phyloP scores from a whole-genome alignment of 2,797 vertebrate species.

The Natrix natrix region DNA sequence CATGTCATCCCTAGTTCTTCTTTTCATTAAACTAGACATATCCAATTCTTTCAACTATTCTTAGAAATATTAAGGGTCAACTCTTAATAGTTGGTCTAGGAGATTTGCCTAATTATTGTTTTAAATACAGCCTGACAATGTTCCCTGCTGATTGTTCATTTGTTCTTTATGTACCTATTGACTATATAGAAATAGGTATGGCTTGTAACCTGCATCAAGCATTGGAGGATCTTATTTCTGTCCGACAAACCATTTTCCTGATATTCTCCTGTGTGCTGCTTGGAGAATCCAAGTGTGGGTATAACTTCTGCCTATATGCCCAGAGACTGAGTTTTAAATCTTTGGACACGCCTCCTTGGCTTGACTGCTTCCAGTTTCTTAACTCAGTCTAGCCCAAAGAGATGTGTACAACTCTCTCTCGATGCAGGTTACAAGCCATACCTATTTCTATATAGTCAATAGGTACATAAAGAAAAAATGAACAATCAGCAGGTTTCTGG shows the following conservation, averaged over 20 bases:
- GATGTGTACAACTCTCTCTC: too few relatives aligned
- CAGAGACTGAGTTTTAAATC: too few relatives aligned
- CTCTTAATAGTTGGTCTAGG: background rate
- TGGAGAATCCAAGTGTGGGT: too few relatives aligned
- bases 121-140: background rate
- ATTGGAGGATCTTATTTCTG: background rate
- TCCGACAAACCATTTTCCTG: background rate
- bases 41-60: background rate
- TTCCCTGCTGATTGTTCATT: background rate
- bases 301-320: too few relatives aligned
- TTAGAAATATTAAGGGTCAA: background rate
- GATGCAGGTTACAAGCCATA: too few relatives aligned
- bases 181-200: background rate
- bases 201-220: background rate
- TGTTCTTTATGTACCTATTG: background rate
- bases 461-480: too few relatives aligned
- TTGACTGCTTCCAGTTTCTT: too few relatives aligned
- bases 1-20: background rate
- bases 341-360: too few relatives aligned
- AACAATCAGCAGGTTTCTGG: too few relatives aligned
- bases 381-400: too few relatives aligned
- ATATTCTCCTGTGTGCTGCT: too few relatives aligned
- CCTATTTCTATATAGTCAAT: too few relatives aligned
- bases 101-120: background rate
- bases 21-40: background rate